A percentile compares a stretch with the other conserved stretches of the same genome.
Evolutionary conservation across 2,888 invertebrate species (phyloP).

Genomic region (Malthinus flaveolus): DNA sequence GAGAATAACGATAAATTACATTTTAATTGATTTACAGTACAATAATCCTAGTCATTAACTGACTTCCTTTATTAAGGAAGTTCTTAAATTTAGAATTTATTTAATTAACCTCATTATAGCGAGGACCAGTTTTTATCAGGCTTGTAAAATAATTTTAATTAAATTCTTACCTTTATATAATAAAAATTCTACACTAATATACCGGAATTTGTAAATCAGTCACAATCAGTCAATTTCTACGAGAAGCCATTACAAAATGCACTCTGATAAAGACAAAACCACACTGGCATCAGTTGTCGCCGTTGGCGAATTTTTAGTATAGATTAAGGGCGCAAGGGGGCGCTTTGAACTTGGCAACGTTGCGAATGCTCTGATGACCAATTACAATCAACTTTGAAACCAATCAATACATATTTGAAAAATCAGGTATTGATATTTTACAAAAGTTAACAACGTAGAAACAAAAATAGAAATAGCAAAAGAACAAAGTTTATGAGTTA

Average conservation of each 20-base stretch:
- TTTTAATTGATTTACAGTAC: not conserved
- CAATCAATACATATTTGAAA: too few species aligned
- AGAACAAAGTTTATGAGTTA: too few species aligned
- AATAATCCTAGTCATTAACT: slow-evolving; percentile 7
- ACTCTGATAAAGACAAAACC: slow-evolving; percentile 36
- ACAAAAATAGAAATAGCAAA: too few species aligned
- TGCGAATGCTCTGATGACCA: not conserved
- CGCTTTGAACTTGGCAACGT: slow-evolving; percentile 11
- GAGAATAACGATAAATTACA: too few species aligned
- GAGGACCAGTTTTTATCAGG: not conserved
- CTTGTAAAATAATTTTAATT: not conserved
- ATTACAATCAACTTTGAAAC: too few species aligned
- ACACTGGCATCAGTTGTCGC: slow-evolving; percentile 36
- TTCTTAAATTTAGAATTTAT: slow-evolving; percentile 29
- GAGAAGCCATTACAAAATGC: slow-evolving; percentile 49
- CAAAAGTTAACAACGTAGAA: too few species aligned
- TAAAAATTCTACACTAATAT: not conserved
- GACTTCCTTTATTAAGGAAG: slow-evolving; percentile 29
- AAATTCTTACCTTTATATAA: not conserved
- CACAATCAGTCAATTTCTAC: not conserved
- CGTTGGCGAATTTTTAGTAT: slow-evolving; percentile 30
- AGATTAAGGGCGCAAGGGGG: slow-evolving; percentile 16
- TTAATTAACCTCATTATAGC: slow-evolving; percentile 31
- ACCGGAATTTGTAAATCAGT: not conserved
- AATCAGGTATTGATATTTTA: too few species aligned